phyloP scores from a whole-genome alignment of 2,797 vertebrate genomes.

The Trichosurus vulpecula region DNA sequence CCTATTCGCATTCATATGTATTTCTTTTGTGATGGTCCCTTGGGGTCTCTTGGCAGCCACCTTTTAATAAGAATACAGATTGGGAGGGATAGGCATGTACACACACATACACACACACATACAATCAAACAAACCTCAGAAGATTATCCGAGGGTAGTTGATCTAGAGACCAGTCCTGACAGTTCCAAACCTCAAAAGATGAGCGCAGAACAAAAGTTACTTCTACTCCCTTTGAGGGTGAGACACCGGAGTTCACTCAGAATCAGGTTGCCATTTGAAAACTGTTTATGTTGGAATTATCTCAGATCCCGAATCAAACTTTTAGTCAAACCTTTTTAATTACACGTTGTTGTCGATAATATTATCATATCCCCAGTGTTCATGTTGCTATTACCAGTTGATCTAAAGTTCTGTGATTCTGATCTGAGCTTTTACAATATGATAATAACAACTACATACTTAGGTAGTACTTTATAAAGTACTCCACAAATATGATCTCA shows the following conservation, averaged over 20 bases:
- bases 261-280: conserved; percentile 62
- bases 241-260: conserved; percentile 30
- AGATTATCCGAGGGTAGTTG: conserved; percentile 59
- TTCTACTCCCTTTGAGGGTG: conserved; percentile 41
- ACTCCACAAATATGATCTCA: neutral
- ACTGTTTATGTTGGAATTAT: conserved; percentile 58
- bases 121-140: conserved; percentile 50
- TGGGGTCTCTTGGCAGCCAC: conserved; percentile 63
- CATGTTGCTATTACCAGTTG: conserved; percentile 10
- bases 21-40: conserved; percentile 58
- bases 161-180: conserved; percentile 38
- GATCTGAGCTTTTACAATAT: neutral
- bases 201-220: conserved; percentile 50
- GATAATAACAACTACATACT: neutral
- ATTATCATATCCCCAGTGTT: neutral
- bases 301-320: conserved; percentile 48
- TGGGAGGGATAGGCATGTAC: conserved; percentile 37
- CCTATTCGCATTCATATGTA: neutral
- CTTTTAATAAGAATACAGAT: conserved; percentile 53
- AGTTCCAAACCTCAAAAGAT: conserved; percentile 59
- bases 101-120: neutral
- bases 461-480: neutral
- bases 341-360: conserved; percentile 21
- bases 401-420: neutral
- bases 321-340: conserved; percentile 30